Evolutionary conservation across 2,113 vertebrate genomes (phyloP).

Genomic region (Colossoma macropomum): DNA sequence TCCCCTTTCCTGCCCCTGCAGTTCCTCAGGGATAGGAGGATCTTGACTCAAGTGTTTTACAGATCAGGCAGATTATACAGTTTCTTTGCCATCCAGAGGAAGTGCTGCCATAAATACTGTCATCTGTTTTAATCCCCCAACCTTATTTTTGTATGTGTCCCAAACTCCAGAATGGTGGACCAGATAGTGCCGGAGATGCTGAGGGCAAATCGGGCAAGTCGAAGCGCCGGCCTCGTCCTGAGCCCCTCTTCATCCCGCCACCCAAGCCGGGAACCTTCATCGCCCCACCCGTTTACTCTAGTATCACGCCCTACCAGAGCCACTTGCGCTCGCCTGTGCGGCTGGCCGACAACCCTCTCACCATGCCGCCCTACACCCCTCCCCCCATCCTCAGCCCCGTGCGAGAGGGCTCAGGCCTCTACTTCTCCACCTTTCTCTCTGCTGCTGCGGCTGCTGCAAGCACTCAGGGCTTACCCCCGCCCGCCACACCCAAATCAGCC

Average conservation of each 20-base stretch:
- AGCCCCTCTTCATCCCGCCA: constrained; percentile 97
- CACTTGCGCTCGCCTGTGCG: constrained; percentile 95
- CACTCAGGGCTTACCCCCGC: constrained; percentile 82
- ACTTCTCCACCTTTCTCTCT: constrained; percentile 95
- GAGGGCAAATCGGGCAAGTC: constrained; percentile 86
- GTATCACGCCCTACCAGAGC: constrained; percentile 95
- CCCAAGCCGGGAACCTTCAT: constrained; percentile 92
- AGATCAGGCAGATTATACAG: constrained; percentile 62
- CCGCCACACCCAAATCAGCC: constrained; percentile 91
- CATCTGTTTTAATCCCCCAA: background rate
- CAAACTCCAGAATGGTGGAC: constrained; percentile 69
- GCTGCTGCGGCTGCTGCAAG: constrained; percentile 65
- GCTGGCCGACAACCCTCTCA: constrained; percentile 87
- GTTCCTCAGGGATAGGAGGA: constrained; percentile 45
- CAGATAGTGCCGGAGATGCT: constrained; percentile 76
- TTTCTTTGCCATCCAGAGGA: constrained; percentile 32
- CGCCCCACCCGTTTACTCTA: constrained; percentile 90
- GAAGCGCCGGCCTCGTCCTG: constrained; percentile 90
- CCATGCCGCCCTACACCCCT: constrained; percentile 94
- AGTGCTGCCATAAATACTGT: background rate
- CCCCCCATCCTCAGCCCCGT: constrained; percentile 98
- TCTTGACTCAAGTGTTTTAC: constrained; percentile 59
- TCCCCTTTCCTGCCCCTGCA: constrained; percentile 31
- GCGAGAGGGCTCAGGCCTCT: constrained; percentile 94
- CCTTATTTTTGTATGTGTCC: background rate